Evolutionary conservation across 2,113 vertebrate genomes (phyloP).

Genomic region (Rhodinocichla rosea): DNA sequence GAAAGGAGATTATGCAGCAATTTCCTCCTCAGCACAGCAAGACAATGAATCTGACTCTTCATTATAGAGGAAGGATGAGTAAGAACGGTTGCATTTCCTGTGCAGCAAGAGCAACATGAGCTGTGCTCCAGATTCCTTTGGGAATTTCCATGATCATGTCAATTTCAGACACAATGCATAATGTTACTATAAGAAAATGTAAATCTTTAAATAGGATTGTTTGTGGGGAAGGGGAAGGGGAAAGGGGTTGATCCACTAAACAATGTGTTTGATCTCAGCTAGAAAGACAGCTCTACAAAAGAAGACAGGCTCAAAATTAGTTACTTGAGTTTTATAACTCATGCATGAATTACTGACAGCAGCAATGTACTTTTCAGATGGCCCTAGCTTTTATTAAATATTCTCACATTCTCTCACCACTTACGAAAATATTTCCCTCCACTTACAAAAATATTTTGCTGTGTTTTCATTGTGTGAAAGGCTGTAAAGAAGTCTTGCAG

Average conservation of each 20-base stretch:
- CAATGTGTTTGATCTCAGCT: background rate
- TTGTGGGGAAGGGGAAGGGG: background rate
- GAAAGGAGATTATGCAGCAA: conserved; percentile 57
- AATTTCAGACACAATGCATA: background rate
- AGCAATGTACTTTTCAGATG: background rate
- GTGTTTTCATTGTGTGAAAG: background rate
- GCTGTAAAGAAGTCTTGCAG: background rate
- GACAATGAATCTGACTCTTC: conserved; percentile 54
- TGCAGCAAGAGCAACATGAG: background rate
- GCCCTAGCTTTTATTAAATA: background rate
- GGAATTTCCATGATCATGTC: conserved; percentile 19
- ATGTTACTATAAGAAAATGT: background rate
- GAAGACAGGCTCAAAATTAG: background rate
- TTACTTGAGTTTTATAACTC: background rate
- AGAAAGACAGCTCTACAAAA: background rate
- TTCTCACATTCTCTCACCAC: background rate
- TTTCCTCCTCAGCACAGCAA: conserved; percentile 43
- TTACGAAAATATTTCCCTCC: background rate
- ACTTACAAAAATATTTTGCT: background rate
- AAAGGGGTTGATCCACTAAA: background rate
- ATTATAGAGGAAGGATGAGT: conserved; percentile 51
- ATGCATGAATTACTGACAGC: background rate
- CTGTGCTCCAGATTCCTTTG: background rate
- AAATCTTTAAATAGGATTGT: background rate
- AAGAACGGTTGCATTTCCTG: conserved; percentile 44